Base-by-base conservation (phyloP, 2,797 vertebrate species). In the Ciconia nigra region DNA sequence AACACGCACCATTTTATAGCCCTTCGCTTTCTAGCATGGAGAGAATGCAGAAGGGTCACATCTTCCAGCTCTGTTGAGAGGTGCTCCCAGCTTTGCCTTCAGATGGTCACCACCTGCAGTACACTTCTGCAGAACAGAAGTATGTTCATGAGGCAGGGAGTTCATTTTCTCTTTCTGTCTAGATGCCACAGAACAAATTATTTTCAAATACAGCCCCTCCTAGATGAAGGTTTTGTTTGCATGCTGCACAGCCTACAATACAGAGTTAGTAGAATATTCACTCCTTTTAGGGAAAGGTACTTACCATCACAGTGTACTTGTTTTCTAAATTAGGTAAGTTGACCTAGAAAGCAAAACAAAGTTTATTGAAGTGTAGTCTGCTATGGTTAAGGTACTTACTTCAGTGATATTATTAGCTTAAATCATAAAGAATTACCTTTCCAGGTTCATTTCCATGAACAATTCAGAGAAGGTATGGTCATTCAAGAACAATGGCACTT, bases 81-180 rank as follows among this genome's bases (percentile, higher is more conserved):
- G 59, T 95, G 63, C 70, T 97, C 88, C 84, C 90, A 89, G 73
- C 73, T 91, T 87, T 89, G 76, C 47, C 65, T 76, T 79, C 7
- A 39, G 63, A 84, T 92, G 61, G 87, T 93, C 65, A 89, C 67
- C 95, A 93, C 88, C 86, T 95, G 82, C 78, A 83, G n/a, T 70
- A 91, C 62, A 41, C 54, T 86, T 93, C 57, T 52, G 52, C 51
- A 86, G 57, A 96, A 85, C 5, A 66, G 44, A 74, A 93, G 22
- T 41, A 74, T 35, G 47, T 82, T 94, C 76, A 94, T 76, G 67
- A 88, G 71, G 82, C 72, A 94, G 63, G 90, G 90, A 91, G 81
- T 89, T 86, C 0, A 62, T 62, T 73, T 87, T 89, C 61, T 71
- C 44, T 57, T 91, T 59, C 71, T 62, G 22, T 65, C n/a, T 71